phyloP scores from a whole-genome alignment of 2,888 invertebrate genomes.

The Microchrysa polita region DNA sequence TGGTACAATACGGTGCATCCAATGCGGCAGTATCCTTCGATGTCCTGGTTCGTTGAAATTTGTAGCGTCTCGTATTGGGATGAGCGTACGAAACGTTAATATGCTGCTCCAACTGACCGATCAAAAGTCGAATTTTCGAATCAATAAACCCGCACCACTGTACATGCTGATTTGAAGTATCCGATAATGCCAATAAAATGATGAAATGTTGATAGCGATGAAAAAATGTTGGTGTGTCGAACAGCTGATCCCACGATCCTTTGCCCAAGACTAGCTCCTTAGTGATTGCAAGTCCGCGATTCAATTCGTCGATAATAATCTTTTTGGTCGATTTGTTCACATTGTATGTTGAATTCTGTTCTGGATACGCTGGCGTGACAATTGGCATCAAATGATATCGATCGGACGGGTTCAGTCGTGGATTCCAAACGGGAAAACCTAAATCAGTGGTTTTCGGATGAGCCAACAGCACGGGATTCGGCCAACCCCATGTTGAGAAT shows the following conservation, averaged over 20 bases:
- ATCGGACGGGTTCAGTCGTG: conserved; percentile 89
- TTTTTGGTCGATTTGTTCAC: conserved; percentile 92
- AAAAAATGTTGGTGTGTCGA: conserved; percentile 95
- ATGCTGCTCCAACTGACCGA: conserved; percentile 90
- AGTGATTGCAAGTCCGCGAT: conserved; percentile 72
- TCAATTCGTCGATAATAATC: conserved; percentile 93
- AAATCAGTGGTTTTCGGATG: conserved; percentile 88
- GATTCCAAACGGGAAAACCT: conserved; percentile 95
- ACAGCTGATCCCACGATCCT: conserved; percentile 88
- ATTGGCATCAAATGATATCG: conserved; percentile 99
- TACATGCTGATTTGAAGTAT: conserved; percentile 83
- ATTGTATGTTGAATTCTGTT: conserved; percentile 99
- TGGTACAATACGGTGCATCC: conserved; percentile 70
- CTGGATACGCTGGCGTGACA: conserved; percentile 99
- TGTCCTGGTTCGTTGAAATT: conserved; percentile 63
- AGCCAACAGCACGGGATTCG: conserved; percentile 95
- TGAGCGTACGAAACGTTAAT: conserved; percentile 91
- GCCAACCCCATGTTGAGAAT: conserved; percentile 99
- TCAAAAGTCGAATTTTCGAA: conserved; percentile 92
- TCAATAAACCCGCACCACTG: conserved; percentile 98
- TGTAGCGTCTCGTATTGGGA: conserved; percentile 91
- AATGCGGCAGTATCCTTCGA: conserved; percentile 52
- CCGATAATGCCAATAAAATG: conserved; percentile 85
- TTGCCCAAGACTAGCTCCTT: conserved; percentile 90
- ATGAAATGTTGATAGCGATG: conserved; percentile 92